Conservation (phyloP, 1,140 invertebrate genomes). For the Drosophila erecta region DNA sequence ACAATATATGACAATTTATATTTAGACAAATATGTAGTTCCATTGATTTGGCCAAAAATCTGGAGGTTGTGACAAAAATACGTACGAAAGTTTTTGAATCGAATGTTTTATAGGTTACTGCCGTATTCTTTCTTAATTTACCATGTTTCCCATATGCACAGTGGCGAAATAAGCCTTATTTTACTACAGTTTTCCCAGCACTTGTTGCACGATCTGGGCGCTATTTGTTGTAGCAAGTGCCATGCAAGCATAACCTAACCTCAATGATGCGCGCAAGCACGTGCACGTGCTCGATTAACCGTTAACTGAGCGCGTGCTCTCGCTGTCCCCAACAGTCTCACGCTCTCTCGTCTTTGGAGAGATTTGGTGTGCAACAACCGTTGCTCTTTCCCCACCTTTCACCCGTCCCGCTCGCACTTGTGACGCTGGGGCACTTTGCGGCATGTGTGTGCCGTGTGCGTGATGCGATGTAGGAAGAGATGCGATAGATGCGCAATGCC, state of each 20-base stretch:
- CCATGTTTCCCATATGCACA: no score
- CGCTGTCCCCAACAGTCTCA: background rate
- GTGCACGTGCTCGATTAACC: constrained; percentile 44
- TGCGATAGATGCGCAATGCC: constrained; percentile 23
- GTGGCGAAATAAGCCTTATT: background rate
- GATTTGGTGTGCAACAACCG: constrained; percentile 11
- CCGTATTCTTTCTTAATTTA: no score
- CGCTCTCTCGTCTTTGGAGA: background rate
- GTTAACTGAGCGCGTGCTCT: constrained; percentile 33
- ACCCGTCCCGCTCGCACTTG: constrained; percentile 3
- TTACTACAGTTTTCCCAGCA: constrained; percentile 2
- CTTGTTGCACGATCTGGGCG: constrained; percentile 4
- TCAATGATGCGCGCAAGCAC: constrained; percentile 17
- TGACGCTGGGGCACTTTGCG: background rate
- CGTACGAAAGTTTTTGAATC: no score
- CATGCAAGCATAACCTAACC: constrained; percentile 25
- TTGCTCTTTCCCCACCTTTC: constrained; percentile 5
- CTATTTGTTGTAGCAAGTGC: constrained; percentile 3
- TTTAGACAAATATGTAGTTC: no score
- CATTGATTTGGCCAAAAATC: no score
- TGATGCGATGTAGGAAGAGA: constrained; percentile 58
- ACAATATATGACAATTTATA: no score
- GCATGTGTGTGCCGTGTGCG: constrained; percentile 71
- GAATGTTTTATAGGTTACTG: no score
- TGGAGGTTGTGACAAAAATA: no score